These are phyloP conservation scores for Drosophila ohnishii DNA, from an alignment of 1,140 invertebrate genomes.

Conservation along the genomic window DNA sequence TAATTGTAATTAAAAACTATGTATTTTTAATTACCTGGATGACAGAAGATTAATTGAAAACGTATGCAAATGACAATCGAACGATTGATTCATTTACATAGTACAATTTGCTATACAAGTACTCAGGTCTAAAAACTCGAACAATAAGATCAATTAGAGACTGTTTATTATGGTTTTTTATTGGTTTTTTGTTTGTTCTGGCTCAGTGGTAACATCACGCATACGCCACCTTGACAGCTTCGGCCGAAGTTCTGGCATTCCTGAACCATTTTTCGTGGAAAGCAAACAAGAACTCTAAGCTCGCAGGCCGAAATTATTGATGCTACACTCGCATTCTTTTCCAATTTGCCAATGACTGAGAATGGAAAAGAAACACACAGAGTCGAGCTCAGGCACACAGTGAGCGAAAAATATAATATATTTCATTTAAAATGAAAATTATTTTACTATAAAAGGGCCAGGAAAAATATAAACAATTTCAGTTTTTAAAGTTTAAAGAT, in stretches of 20 bases:
- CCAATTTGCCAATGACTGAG: conserved; percentile 38
- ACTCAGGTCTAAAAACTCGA: conserved; percentile 22
- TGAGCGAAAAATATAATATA: neutral
- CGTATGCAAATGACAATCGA: conserved; percentile 26
- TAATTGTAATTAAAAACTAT: conserved; percentile 36
- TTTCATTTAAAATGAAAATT: too few species aligned
- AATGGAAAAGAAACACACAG: conserved; percentile 24
- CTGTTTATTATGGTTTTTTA: conserved; percentile 4
- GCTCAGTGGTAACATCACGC: conserved; percentile 43
- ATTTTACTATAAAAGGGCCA: too few species aligned
- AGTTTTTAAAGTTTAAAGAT: neutral
- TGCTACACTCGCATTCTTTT: conserved; percentile 43
- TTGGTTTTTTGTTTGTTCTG: conserved; percentile 22
- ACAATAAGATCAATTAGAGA: conserved; percentile 45
- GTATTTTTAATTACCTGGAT: conserved; percentile 29
- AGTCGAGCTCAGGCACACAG: conserved; percentile 5
- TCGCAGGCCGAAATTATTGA: conserved; percentile 33
- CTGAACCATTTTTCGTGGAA: conserved; percentile 62
- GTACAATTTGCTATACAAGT: conserved; percentile 16
- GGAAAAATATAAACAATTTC: too few species aligned
- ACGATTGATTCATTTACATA: conserved; percentile 38
- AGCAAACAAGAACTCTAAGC: conserved; percentile 29
- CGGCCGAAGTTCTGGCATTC: conserved; percentile 11
- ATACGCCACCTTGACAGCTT: conserved; percentile 46
- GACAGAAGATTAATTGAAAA: conserved; percentile 48